Evolutionary conservation across 2,888 invertebrate species (phyloP).

Genomic region (Scaeva pyrastri): DNA sequence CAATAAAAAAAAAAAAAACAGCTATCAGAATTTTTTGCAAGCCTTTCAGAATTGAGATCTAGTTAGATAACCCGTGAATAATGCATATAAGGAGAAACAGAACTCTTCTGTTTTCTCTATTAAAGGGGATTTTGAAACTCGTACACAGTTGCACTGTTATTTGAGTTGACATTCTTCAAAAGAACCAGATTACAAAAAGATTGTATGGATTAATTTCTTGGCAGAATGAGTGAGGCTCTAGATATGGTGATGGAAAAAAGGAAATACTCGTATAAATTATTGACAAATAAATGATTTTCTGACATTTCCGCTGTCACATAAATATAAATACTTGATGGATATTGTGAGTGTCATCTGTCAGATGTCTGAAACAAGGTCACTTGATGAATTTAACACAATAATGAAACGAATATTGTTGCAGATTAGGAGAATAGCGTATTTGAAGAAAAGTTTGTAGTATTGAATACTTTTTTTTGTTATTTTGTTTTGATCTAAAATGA

Average conservation of each 20-base stretch:
- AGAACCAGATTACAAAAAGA: slow-evolving; percentile 11
- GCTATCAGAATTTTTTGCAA: slow-evolving; percentile 10
- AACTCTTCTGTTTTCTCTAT: slow-evolving; percentile 1
- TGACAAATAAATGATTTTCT: background rate
- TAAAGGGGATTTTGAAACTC: too few relatives aligned
- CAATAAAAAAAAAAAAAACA: background rate
- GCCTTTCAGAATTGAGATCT: slow-evolving; percentile 1
- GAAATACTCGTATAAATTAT: background rate
- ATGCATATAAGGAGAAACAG: background rate
- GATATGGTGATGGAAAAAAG: background rate
- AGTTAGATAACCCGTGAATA: slow-evolving; percentile 16
- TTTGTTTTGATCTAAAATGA: too few relatives aligned
- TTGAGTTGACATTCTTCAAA: slow-evolving; percentile 9
- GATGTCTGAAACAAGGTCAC: background rate
- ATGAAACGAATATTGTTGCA: too few relatives aligned
- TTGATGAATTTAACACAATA: background rate
- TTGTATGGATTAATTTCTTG: slow-evolving; percentile 2
- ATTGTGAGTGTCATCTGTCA: background rate
- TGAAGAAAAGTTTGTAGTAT: too few relatives aligned
- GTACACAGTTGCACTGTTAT: too few relatives aligned
- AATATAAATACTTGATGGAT: background rate
- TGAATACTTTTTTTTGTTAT: too few relatives aligned
- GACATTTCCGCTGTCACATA: background rate
- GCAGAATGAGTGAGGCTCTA: background rate
- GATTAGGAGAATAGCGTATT: too few relatives aligned